Evolutionary conservation across 2,888 invertebrate genomes (phyloP).

Genomic region (Anoplius nigerrimus): DNA sequence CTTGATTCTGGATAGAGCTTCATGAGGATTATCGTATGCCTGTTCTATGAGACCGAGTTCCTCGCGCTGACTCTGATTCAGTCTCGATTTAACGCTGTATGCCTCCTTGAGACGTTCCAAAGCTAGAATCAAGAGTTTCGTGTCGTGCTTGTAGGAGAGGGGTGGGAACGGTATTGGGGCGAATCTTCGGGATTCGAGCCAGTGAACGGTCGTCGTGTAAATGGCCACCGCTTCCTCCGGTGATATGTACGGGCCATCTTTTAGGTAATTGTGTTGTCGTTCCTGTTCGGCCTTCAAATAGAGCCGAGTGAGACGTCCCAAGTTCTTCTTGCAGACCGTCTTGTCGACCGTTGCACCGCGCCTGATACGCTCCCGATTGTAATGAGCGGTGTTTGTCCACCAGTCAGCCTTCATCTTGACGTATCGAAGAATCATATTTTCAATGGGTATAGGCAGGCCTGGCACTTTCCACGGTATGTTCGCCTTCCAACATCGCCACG

Average conservation of each 20-base stretch:
- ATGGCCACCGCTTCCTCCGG: constrained; percentile 99
- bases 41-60: constrained; percentile 99
- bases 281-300: constrained; percentile 99
- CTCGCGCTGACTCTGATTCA: constrained; percentile 99
- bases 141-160: constrained; percentile 99
- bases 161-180: constrained; percentile 99
- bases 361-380: constrained; percentile 98
- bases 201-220: constrained; percentile 99
- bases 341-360: constrained; percentile 99
- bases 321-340: constrained; percentile 99
- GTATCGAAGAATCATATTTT: constrained; percentile 99
- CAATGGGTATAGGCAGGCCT: constrained; percentile 98
- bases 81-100: constrained; percentile 96
- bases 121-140: constrained; percentile 97
- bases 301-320: constrained; percentile 96
- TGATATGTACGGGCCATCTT: constrained; percentile 99
- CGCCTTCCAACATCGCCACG: constrained; percentile 99
- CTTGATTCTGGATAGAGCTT: constrained; percentile 98
- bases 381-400: constrained; percentile 99
- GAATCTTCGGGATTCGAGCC: constrained; percentile 98
- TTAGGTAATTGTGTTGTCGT: constrained; percentile 98
- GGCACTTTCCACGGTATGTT: constrained; percentile 99
- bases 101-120: constrained; percentile 97
- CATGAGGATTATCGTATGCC: constrained; percentile 99
- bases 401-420: constrained; percentile 99